Base-by-base conservation (phyloP, 2,888 invertebrate genomes). In the Ethmia dodecea region DNA sequence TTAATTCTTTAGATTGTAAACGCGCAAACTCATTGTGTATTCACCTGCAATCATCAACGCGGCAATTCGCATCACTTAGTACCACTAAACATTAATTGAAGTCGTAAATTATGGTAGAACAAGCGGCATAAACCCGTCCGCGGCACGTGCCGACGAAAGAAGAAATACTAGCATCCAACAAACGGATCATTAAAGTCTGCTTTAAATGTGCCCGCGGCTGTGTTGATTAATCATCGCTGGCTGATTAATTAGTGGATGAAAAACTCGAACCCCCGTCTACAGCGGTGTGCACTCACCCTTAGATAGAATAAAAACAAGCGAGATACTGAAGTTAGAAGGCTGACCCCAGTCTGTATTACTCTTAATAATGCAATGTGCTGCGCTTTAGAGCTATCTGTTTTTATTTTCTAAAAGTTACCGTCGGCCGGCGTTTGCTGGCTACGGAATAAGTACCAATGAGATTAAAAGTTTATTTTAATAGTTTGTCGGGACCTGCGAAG, bases 161-260 rank as follows among this genome's bases (percentile, higher is more conserved):
- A 68, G 62, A 64, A 73, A 67, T 60, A 69, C 64, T 59, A 66
- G 55, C 60, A 57, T 67, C 69, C 66, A 55, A 71, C 73, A 74
- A 75, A 71, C 66, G 74, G 61, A 76, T 77, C 76, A 76, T 79
- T 79, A 76, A 72, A 71, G 31, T 31, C 69, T 62, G 60, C 55
- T 74, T 69, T 63, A 70, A 78, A 72, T 66, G 58, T 55, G 61
- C 67, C 70, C 64, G 63, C 66, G 67, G 69, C 66, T 57, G 53
- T 51, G 52, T 64, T 71, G 70, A 79, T 81, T 78, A 77, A 80
- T 80, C 75, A 80, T 80, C 70, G 62, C 63, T 47, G 58, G 47
- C 61, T 74, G 74, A 77, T 79, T 79, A 78, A 80, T 69, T 71
- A 68, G 65, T 63, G 68, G 59, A 60, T 38, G 35, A 54, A 63